Evolutionary conservation across 1,140 invertebrate genomes (phyloP).

Genomic region (Drepana arcuata): DNA sequence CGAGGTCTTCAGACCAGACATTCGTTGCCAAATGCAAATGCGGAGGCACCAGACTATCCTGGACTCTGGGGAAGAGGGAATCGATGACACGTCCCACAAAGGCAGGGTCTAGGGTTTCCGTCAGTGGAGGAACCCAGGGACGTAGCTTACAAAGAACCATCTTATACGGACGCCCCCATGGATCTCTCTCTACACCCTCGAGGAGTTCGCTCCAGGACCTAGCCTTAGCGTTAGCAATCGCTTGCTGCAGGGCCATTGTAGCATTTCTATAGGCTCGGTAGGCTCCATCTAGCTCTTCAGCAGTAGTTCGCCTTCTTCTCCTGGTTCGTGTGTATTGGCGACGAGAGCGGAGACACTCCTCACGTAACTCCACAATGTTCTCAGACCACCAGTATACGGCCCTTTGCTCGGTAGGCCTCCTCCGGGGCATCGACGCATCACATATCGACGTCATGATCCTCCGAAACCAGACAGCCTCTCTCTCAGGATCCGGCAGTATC

Average conservation of each 20-base stretch:
- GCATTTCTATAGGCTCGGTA: slow-evolving; percentile 4
- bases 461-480: slow-evolving; percentile 5
- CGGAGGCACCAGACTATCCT: no score
- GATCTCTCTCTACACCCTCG: slow-evolving; percentile 20
- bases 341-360: slow-evolving; percentile 15
- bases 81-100: slow-evolving; percentile 9
- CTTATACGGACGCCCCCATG: slow-evolving; percentile 11
- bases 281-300: slow-evolving; percentile 1
- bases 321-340: slow-evolving; percentile 4
- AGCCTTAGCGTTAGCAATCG: slow-evolving; percentile 11
- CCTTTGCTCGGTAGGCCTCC: neutral
- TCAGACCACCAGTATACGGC: slow-evolving; percentile 7
- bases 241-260: slow-evolving; percentile 6
- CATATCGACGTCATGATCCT: slow-evolving; percentile 6
- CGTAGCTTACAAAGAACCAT: slow-evolving; percentile 11
- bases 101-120: slow-evolving; percentile 9
- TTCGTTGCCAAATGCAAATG: no score
- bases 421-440: slow-evolving; percentile 4
- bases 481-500: slow-evolving; percentile 1
- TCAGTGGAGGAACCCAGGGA: slow-evolving; percentile 10
- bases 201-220: slow-evolving; percentile 3
- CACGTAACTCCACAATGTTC: slow-evolving; percentile 4
- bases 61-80: slow-evolving; percentile 4
- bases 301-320: slow-evolving; percentile 1
- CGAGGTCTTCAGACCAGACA: neutral